Percentiles rank a stretch among this genome's conserved stretches.
Evolutionary conservation across 2,113 vertebrate genomes (phyloP).

Genomic region (Podiceps cristatus): DNA sequence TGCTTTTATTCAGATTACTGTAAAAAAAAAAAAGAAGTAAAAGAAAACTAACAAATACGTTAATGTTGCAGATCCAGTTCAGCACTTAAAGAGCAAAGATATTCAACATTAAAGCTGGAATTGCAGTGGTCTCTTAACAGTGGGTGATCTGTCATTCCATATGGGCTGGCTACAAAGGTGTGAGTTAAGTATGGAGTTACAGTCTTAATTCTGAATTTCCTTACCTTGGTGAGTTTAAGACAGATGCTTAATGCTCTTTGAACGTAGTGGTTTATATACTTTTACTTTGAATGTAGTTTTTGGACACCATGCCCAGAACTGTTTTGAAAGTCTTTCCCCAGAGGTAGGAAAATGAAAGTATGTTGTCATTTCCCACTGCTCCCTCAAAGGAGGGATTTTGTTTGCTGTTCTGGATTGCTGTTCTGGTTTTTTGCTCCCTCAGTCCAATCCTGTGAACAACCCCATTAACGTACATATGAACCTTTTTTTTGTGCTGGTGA

Average conservation of each 20-base stretch:
- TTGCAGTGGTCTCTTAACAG: not conserved
- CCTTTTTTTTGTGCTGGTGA: not conserved
- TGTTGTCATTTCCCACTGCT: conserved; percentile 59
- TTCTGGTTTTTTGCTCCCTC: not conserved
- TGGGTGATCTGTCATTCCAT: conserved; percentile 20
- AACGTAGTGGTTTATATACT: conserved; percentile 33
- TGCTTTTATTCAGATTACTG: not conserved
- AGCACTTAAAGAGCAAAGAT: conserved; percentile 4
- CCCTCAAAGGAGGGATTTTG: conserved; percentile 34
- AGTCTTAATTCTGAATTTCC: conserved; percentile 48
- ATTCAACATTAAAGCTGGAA: not conserved
- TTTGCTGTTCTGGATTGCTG: conserved; percentile 37
- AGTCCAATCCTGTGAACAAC: not conserved
- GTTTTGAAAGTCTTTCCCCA: conserved; percentile 40
- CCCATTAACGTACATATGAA: not conserved
- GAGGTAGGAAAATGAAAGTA: conserved; percentile 60
- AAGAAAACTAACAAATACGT: not conserved
- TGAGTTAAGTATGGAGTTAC: conserved; percentile 46
- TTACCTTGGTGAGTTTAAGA: conserved; percentile 19
- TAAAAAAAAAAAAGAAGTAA: not conserved
- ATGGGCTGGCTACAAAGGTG: conserved; percentile 28
- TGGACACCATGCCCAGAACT: conserved; percentile 25
- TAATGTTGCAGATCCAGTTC: not conserved
- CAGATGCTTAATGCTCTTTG: conserved; percentile 22
- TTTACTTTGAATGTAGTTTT: conserved; percentile 30